A percentile compares a stretch with the other conserved stretches of the same genome.
Evolutionary conservation across 2,888 invertebrate genomes (phyloP).

Genomic region (Acleris holmiana): DNA sequence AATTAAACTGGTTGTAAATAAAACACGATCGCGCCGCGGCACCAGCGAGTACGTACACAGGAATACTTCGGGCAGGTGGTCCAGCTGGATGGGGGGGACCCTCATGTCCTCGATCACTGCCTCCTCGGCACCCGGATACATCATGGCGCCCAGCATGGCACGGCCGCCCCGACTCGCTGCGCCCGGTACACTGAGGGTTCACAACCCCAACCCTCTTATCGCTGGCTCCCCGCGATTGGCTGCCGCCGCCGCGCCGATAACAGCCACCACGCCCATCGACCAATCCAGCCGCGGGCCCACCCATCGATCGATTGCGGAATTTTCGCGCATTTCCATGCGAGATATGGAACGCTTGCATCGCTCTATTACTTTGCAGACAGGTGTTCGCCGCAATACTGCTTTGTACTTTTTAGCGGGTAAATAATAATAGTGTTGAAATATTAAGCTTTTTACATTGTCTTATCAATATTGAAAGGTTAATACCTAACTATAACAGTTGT

Average conservation of each 20-base stretch:
- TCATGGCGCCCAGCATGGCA: slow-evolving; percentile 80
- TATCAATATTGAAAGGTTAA: too few species aligned
- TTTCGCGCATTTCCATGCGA: slow-evolving; percentile 68
- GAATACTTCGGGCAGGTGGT: slow-evolving; percentile 89
- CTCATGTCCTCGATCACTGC: slow-evolving; percentile 83
- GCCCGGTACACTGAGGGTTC: slow-evolving; percentile 69
- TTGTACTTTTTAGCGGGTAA: slow-evolving; percentile 47
- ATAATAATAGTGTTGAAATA: neutral
- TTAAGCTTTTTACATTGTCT: too few species aligned
- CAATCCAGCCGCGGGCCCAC: slow-evolving; percentile 70
- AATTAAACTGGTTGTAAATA: slow-evolving; percentile 24
- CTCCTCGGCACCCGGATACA: slow-evolving; percentile 76
- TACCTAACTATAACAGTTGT: too few species aligned
- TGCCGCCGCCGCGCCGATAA: slow-evolving; percentile 65
- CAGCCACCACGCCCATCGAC: slow-evolving; percentile 77
- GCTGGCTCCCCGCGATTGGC: slow-evolving; percentile 67
- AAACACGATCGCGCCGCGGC: slow-evolving; percentile 29
- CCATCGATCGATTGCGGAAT: slow-evolving; percentile 78
- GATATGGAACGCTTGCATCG: slow-evolving; percentile 71
- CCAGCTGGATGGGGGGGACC: slow-evolving; percentile 89
- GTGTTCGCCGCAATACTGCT: slow-evolving; percentile 54
- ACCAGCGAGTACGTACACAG: slow-evolving; percentile 85
- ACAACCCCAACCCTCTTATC: slow-evolving; percentile 81
- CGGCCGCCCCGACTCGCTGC: slow-evolving; percentile 69
- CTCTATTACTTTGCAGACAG: slow-evolving; percentile 60